Conservation (phyloP, 2,888 invertebrate genomes). For the Unio pictorum region DNA sequence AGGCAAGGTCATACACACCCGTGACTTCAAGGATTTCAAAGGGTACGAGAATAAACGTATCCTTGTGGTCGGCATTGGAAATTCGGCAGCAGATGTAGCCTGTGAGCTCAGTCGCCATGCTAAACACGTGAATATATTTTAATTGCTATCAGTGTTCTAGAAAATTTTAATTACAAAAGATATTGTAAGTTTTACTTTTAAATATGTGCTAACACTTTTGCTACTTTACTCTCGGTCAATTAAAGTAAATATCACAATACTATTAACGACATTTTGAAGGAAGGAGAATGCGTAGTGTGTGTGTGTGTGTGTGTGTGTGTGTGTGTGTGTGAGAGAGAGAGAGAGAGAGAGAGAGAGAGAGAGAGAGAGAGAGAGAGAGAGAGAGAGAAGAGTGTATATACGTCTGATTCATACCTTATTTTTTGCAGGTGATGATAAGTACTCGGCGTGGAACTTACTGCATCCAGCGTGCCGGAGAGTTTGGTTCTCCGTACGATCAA, state of each 20-base stretch:
- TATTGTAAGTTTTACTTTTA: too few relatives aligned
- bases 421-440: slow-evolving; percentile 68
- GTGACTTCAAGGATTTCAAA: slow-evolving; percentile 40
- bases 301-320: slow-evolving; percentile 18
- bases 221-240: too few relatives aligned
- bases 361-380: slow-evolving; percentile 15
- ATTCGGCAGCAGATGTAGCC: slow-evolving; percentile 42
- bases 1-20: slow-evolving; percentile 46
- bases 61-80: slow-evolving; percentile 41
- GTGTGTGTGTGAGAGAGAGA: slow-evolving; percentile 15
- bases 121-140: slow-evolving; percentile 35
- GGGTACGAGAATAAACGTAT: slow-evolving; percentile 38
- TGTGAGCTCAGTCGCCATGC: slow-evolving; percentile 46
- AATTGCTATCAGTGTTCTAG: background rate
- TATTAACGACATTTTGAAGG: too few relatives aligned
- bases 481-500: slow-evolving; percentile 58
- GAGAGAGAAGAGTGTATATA: slow-evolving; percentile 4
- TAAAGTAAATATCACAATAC: too few relatives aligned
- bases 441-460: slow-evolving; percentile 71
- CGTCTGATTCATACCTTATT: background rate
- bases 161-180: background rate
- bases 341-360: slow-evolving; percentile 24
- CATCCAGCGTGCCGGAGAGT: slow-evolving; percentile 63
- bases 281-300: slow-evolving; percentile 2
- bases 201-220: too few relatives aligned